Conservation (phyloP, 2,797 vertebrate genomes). For the Microctenopoma stevenorrisi region DNA sequence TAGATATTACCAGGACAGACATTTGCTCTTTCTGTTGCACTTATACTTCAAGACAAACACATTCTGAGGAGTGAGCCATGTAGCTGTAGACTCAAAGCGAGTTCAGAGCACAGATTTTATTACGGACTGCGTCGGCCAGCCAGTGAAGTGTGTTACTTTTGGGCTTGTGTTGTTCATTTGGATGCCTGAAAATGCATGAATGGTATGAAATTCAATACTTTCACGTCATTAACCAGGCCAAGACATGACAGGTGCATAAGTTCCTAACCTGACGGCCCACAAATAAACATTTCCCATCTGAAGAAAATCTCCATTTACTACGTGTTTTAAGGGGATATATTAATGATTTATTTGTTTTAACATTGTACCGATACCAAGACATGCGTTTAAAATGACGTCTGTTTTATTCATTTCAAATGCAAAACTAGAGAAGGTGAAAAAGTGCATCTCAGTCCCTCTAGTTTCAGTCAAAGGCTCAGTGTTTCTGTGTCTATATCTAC, state of each 20-base stretch:
- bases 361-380: conserved; percentile 15
- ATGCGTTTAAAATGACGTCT: conserved; percentile 45
- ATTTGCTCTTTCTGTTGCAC: no score
- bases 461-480: background rate
- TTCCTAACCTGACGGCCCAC: conserved; percentile 25
- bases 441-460: conserved; percentile 1
- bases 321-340: conserved; percentile 11
- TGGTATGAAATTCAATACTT: conserved; percentile 53
- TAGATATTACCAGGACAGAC: background rate
- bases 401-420: conserved; percentile 13
- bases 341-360: conserved; percentile 48
- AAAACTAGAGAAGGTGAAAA: no score
- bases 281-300: conserved; percentile 19
- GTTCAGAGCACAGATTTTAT: conserved; percentile 35
- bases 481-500: background rate
- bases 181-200: conserved; percentile 49
- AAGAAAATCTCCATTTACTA: conserved; percentile 19
- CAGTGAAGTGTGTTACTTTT: conserved; percentile 43
- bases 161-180: conserved; percentile 41
- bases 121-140: conserved; percentile 13
- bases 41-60: conserved; percentile 42
- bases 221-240: conserved; percentile 25
- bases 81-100: conserved; percentile 40
- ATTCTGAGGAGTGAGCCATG: conserved; percentile 45
- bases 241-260: conserved; percentile 12